A percentile compares a stretch with the other conserved stretches of the same genome.
Conservation (phyloP, 2,888 invertebrate genomes). For the Epirrita christyi region DNA sequence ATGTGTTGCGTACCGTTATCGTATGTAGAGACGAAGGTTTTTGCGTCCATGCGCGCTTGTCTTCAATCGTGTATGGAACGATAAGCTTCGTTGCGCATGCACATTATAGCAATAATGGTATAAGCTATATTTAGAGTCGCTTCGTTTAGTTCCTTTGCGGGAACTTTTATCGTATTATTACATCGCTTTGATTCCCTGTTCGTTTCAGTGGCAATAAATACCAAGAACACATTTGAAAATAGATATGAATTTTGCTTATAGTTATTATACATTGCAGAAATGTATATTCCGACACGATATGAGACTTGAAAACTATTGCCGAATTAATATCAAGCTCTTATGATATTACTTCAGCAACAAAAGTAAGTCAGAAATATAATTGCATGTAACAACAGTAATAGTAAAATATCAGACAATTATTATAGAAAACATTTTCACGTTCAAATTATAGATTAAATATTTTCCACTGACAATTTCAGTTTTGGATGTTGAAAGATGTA, state of each 20-base stretch:
- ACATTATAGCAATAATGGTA: constrained; percentile 62
- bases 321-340: too few species aligned
- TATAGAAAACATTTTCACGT: too few species aligned
- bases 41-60: constrained; percentile 65
- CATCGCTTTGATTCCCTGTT: constrained; percentile 34
- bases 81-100: constrained; percentile 76
- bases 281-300: too few species aligned
- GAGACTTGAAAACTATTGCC: too few species aligned
- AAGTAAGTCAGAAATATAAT: background rate
- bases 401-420: too few species aligned
- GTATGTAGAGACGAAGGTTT: constrained; percentile 63
- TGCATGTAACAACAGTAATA: too few species aligned
- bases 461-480: too few species aligned
- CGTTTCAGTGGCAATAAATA: constrained; percentile 15
- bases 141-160: constrained; percentile 61
- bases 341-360: too few species aligned
- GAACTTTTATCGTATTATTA: constrained; percentile 52
- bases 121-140: constrained; percentile 72
- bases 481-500: too few species aligned
- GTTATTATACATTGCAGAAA: too few species aligned
- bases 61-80: constrained; percentile 71
- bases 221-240: background rate
- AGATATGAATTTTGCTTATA: too few species aligned
- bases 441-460: too few species aligned
- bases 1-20: constrained; percentile 53